These are phyloP conservation scores for Idaea dimidiata DNA, from an alignment of 2,888 invertebrate genomes.

Conservation along the genomic window DNA sequence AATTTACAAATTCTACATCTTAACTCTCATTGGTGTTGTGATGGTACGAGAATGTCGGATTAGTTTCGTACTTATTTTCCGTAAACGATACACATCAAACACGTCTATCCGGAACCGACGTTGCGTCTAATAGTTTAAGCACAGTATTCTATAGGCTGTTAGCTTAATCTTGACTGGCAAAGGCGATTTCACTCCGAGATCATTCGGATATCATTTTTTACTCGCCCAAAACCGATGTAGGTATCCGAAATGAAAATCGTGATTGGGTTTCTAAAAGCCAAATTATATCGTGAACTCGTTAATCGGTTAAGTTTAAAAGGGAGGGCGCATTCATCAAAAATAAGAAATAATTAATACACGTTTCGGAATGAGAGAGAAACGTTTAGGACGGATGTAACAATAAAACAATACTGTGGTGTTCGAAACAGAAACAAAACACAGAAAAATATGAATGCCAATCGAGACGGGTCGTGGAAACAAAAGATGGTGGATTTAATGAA, in stretches of 20 bases:
- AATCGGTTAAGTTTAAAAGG: constrained; percentile 60
- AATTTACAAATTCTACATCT: too few relatives aligned
- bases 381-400: constrained; percentile 69
- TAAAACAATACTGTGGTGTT: constrained; percentile 72
- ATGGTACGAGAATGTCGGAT: constrained; percentile 67
- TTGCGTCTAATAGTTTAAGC: constrained; percentile 70
- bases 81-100: constrained; percentile 72
- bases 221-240: constrained; percentile 32
- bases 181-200: constrained; percentile 48
- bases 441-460: constrained; percentile 81
- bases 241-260: constrained; percentile 57
- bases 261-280: constrained; percentile 56
- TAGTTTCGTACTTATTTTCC: constrained; percentile 72
- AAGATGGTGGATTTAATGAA: constrained; percentile 80
- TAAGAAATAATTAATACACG: constrained; percentile 79
- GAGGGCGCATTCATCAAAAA: constrained; percentile 66
- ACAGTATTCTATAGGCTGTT: constrained; percentile 49
- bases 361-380: constrained; percentile 62
- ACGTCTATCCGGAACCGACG: constrained; percentile 59
- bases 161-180: constrained; percentile 66
- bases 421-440: constrained; percentile 77
- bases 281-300: constrained; percentile 54
- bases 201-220: constrained; percentile 32
- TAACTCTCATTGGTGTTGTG: constrained; percentile 14
- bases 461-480: constrained; percentile 73